Conservation (phyloP, 2,113 vertebrate genomes). For the Opisthocomus hoazin region DNA sequence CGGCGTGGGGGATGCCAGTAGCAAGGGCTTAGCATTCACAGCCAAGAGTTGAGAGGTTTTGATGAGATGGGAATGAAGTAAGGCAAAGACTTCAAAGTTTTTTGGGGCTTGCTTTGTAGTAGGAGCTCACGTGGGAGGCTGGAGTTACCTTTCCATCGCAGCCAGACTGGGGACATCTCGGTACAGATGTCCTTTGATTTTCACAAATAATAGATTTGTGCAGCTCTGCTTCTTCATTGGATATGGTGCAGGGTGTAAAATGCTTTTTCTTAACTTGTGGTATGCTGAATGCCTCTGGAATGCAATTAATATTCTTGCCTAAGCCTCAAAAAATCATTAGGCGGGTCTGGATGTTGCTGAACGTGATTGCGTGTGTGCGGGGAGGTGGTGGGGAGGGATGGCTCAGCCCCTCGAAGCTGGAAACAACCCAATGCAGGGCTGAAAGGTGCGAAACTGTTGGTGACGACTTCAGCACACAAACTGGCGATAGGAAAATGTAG, state of each 20-base stretch:
- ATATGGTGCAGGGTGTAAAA: not conserved
- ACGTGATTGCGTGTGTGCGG: not conserved
- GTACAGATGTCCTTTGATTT: not conserved
- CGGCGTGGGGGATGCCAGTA: conserved; percentile 26
- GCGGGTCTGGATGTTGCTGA: not conserved
- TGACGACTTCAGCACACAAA: not conserved
- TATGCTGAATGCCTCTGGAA: not conserved
- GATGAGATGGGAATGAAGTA: not conserved
- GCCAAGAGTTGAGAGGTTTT: not conserved
- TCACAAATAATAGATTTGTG: not conserved
- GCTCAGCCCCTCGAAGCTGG: not conserved
- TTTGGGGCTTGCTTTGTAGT: not conserved
- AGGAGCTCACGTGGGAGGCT: not conserved
- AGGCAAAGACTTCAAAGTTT: not conserved
- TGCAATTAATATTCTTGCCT: not conserved
- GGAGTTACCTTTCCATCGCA: not conserved
- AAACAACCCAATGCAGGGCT: not conserved
- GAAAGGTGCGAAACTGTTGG: not conserved
- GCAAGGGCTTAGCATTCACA: not conserved
- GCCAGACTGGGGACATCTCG: not conserved
- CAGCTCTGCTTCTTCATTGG: not conserved
- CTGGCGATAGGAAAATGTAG: not conserved
- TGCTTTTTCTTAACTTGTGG: not conserved
- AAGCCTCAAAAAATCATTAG: not conserved
- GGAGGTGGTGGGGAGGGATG: not conserved